These are phyloP conservation scores for Ichneumoninae sp. DNA, from an alignment of 2,888 invertebrate species.

Conservation along the genomic window DNA sequence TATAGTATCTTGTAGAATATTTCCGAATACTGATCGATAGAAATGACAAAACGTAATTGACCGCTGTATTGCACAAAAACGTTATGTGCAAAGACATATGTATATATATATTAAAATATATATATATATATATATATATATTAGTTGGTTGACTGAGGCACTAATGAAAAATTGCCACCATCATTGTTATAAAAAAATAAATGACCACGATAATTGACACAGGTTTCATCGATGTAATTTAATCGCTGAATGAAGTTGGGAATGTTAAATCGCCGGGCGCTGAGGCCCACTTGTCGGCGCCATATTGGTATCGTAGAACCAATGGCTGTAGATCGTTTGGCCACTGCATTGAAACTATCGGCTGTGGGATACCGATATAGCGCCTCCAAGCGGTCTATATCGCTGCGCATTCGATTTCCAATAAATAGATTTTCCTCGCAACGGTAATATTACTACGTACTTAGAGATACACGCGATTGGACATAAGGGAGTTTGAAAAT, in stretches of 20 bases:
- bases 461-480: constrained; percentile 36
- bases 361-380: neutral
- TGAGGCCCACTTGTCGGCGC: neutral
- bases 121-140: constrained; percentile 11
- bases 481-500: constrained; percentile 41
- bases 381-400: neutral
- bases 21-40: constrained; percentile 19
- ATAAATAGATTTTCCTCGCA: constrained; percentile 10
- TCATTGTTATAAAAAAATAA: constrained; percentile 24
- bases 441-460: constrained; percentile 19
- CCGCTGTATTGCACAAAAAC: constrained; percentile 48
- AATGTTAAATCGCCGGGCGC: neutral
- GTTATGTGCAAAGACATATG: constrained; percentile 18
- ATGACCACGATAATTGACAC: constrained; percentile 28
- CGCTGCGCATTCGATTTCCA: neutral
- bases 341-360: neutral
- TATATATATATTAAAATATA: neutral
- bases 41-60: constrained; percentile 8
- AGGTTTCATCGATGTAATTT: constrained; percentile 17
- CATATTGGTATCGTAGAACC: constrained; percentile 1
- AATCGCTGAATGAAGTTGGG: constrained; percentile 10
- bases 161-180: constrained; percentile 50
- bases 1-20: constrained; percentile 27
- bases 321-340: neutral
- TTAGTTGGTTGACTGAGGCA: constrained; percentile 43